phyloP scores from a whole-genome alignment of 2,113 vertebrate genomes.

The Pungitius pungitius region DNA sequence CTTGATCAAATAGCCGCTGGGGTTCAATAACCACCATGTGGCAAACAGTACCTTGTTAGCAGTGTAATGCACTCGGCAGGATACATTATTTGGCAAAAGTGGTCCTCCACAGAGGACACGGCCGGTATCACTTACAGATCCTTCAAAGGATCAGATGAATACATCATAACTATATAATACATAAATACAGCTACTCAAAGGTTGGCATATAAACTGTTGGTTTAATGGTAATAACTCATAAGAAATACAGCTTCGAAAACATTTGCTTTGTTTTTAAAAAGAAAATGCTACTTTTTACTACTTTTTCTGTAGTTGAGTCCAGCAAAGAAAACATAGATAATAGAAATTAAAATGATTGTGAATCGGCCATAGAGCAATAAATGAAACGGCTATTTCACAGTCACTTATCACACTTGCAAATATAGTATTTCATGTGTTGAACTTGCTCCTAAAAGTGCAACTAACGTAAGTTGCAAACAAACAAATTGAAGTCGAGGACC shows the following conservation, averaged over 20 bases:
- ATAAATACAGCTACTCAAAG: no score
- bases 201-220: not conserved
- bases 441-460: not conserved
- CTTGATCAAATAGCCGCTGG: no score
- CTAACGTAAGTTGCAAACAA: not conserved
- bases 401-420: not conserved
- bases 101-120: not conserved
- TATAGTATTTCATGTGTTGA: not conserved
- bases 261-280: not conserved
- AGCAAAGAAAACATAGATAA: not conserved
- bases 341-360: not conserved
- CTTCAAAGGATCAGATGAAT: not conserved
- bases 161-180: not conserved
- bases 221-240: not conserved
- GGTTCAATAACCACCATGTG: not conserved
- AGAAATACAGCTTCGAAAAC: not conserved
- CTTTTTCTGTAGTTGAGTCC: not conserved
- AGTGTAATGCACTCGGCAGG: not conserved
- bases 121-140: not conserved
- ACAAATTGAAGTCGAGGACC: not conserved
- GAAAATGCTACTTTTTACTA: not conserved
- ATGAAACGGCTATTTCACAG: no score
- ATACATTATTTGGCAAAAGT: not conserved
- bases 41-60: not conserved
- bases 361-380: not conserved